Evolutionary conservation across 64 coral and sea anemone genomes (phyloP).

Genomic region (Actinia tenebrosa): DNA sequence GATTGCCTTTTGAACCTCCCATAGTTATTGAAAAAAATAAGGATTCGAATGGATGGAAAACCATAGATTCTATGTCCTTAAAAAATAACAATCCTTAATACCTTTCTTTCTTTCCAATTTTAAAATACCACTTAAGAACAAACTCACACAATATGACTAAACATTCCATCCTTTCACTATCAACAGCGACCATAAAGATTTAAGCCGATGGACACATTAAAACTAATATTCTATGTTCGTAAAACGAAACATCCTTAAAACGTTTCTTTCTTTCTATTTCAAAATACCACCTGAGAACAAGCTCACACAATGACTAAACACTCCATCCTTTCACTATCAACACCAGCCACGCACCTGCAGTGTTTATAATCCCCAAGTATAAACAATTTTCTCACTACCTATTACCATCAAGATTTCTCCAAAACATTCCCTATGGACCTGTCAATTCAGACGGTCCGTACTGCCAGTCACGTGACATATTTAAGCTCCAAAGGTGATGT

Average conservation of each 20-base stretch:
- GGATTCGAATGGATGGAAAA: too few species aligned
- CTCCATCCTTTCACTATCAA: not conserved
- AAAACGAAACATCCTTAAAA: not conserved
- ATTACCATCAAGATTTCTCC: not conserved
- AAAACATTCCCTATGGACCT: not conserved
- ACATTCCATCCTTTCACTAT: not conserved
- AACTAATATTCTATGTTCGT: too few species aligned
- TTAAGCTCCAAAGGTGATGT: not conserved
- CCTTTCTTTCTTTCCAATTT: not conserved
- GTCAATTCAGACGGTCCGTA: not conserved
- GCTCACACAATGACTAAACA: not conserved
- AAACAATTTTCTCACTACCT: not conserved
- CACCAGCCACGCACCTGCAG: not conserved
- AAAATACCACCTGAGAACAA: not conserved
- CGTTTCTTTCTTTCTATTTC: not conserved
- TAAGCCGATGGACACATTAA: too few species aligned
- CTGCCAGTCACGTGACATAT: not conserved
- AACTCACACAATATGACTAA: not conserved
- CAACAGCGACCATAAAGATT: not conserved
- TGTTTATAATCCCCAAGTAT: not conserved
- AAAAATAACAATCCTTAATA: not conserved
- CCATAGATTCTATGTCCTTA: too few species aligned
- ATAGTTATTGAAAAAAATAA: too few species aligned
- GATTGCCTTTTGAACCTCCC: too few species aligned
- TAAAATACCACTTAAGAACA: not conserved